Percentiles rank a stretch among this genome's conserved stretches.
phyloP scores from a whole-genome alignment of 64 coral and sea anemone genomes.

The Montipora cactus region DNA sequence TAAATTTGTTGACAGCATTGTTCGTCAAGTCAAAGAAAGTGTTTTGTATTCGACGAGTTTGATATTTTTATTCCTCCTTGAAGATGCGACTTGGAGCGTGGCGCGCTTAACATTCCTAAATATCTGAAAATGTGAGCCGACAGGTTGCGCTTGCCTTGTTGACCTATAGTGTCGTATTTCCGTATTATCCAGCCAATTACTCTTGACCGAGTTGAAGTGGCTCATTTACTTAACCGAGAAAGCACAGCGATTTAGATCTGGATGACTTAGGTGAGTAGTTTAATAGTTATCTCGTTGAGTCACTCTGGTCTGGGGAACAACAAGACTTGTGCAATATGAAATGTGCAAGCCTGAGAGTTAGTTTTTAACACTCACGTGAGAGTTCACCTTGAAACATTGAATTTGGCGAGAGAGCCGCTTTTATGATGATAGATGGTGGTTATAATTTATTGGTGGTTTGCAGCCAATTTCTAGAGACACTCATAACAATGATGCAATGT shows the following conservation, averaged over 20 bases:
- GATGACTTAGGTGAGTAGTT: neutral
- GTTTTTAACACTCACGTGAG: no score
- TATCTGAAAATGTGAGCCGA: neutral
- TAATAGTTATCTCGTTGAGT: no score
- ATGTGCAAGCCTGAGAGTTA: no score
- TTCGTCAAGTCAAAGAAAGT: neutral
- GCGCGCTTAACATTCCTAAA: neutral
- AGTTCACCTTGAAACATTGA: no score
- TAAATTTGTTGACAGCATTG: conserved; percentile 26
- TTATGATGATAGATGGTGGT: no score
- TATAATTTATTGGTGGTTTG: no score
- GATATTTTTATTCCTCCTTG: neutral
- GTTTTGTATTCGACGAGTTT: neutral
- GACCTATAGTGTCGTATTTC: neutral
- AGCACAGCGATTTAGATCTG: neutral
- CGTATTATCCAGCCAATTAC: neutral
- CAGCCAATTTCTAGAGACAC: no score
- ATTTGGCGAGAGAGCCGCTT: no score
- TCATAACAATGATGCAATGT: no score
- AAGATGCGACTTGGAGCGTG: neutral
- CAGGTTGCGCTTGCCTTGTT: no score
- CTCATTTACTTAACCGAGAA: neutral
- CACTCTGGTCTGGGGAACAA: no score
- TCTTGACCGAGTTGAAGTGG: neutral
- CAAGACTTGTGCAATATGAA: no score